Evolutionary conservation across 2,113 vertebrate species (phyloP).

Genomic region (Coturnix japonica): DNA sequence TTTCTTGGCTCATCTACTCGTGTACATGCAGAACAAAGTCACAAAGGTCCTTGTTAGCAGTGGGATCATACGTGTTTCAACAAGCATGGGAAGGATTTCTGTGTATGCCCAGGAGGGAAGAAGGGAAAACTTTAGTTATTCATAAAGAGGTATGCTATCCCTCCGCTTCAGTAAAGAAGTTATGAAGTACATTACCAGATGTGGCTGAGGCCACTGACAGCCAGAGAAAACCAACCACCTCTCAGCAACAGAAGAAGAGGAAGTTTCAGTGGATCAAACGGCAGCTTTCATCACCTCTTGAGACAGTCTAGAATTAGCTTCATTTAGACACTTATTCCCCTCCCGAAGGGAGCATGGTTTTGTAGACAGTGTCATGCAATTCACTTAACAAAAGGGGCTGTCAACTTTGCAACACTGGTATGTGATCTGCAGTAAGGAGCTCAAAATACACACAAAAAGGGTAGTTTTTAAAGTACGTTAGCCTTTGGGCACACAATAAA

Average conservation of each 20-base stretch:
- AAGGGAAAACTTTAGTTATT: background rate
- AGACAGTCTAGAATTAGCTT: background rate
- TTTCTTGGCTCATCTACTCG: background rate
- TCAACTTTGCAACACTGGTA: background rate
- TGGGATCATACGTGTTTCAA: background rate
- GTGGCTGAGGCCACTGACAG: background rate
- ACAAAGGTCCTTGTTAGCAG: background rate
- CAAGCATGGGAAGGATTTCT: background rate
- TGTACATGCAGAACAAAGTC: background rate
- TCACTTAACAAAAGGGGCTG: conserved; percentile 20
- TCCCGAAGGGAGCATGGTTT: background rate
- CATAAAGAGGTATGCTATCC: background rate
- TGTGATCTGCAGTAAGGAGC: background rate
- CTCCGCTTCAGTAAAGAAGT: background rate
- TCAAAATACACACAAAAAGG: background rate
- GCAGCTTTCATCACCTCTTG: background rate
- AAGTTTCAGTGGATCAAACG: background rate
- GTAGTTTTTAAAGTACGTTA: conserved; percentile 5
- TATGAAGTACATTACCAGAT: background rate
- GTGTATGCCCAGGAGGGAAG: rapidly evolving
- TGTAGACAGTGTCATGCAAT: background rate
- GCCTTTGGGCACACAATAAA: background rate
- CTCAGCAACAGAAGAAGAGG: background rate
- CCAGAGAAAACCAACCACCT: background rate
- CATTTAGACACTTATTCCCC: background rate